These are phyloP conservation scores for Tachyglossus aculeatus DNA, from an alignment of 2,797 vertebrate genomes.

Conservation along the genomic window DNA sequence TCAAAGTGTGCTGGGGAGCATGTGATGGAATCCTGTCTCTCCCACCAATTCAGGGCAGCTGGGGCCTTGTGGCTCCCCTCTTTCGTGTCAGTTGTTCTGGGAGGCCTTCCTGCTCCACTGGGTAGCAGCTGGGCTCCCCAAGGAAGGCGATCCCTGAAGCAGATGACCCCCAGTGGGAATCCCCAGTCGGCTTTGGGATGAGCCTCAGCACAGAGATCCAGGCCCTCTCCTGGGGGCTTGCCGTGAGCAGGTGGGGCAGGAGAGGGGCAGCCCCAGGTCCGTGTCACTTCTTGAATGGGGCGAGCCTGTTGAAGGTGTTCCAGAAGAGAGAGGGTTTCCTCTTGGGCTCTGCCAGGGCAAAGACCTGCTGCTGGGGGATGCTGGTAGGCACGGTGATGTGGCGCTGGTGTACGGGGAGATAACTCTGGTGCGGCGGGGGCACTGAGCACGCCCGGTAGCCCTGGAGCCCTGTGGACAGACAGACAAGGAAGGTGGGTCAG, in stretches of 20 bases:
- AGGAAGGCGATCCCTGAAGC: not conserved
- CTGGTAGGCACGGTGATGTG: conserved; percentile 95
- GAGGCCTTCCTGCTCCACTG: not conserved
- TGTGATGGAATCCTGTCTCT: fast-evolving
- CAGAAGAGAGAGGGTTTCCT: conserved; percentile 90
- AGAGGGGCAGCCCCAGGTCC: no score
- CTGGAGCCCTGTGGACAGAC: conserved; percentile 66
- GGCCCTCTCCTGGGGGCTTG: not conserved
- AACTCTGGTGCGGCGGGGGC: conserved; percentile 85
- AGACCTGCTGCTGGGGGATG: conserved; percentile 95
- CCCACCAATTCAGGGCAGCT: not conserved
- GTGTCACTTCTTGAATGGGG: conserved; percentile 90
- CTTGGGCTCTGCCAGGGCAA: conserved; percentile 92
- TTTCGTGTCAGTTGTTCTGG: conserved; percentile 1
- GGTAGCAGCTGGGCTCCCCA: conserved; percentile 8
- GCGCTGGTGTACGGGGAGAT: conserved; percentile 93
- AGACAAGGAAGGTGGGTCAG: not conserved
- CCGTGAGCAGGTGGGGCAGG: no score
- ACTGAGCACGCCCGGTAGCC: conserved; percentile 81
- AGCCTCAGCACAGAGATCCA: not conserved
- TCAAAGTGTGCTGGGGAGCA: conserved; percentile 24
- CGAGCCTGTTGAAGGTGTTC: conserved; percentile 87
- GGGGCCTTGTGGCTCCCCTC: not conserved
- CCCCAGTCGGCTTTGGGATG: not conserved
- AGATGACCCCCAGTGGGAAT: conserved; percentile 17